These are phyloP conservation scores for Spilosoma lubricipeda DNA, from an alignment of 2,888 invertebrate species.

Conservation along the genomic window DNA sequence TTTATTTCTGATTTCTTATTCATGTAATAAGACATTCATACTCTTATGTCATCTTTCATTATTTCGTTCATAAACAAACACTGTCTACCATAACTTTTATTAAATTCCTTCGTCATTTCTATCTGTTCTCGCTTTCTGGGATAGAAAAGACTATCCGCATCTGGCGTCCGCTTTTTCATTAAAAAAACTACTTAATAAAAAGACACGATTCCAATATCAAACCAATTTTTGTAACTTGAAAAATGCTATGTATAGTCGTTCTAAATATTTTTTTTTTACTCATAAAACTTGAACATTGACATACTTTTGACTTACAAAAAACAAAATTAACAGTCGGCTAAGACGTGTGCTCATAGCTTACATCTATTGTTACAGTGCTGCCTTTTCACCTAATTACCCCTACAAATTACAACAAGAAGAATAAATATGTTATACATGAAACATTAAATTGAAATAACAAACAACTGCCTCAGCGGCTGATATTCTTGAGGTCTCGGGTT, in stretches of 20 bases:
- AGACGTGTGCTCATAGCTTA: too few species aligned
- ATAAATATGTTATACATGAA: not conserved
- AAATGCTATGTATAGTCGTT: not conserved
- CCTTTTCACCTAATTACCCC: too few species aligned
- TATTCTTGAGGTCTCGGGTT: too few species aligned
- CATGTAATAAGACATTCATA: conserved; percentile 10
- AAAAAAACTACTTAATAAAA: not conserved
- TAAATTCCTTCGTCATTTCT: not conserved
- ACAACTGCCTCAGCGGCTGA: too few species aligned
- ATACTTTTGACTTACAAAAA: too few species aligned
- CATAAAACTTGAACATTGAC: not conserved
- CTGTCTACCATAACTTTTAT: not conserved
- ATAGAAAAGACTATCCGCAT: not conserved
- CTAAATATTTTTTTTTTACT: not conserved
- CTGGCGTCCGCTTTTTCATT: not conserved
- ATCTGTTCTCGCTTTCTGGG: not conserved
- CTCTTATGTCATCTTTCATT: conserved; percentile 7
- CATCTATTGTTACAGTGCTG: too few species aligned
- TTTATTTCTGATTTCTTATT: not conserved
- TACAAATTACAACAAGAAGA: not conserved
- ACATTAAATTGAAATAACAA: not conserved
- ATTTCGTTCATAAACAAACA: not conserved
- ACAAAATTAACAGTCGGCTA: too few species aligned
- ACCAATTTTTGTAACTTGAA: not conserved
- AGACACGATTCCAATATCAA: not conserved